Conservation (phyloP, 2,797 vertebrate genomes). For the Thunnus albacares region DNA sequence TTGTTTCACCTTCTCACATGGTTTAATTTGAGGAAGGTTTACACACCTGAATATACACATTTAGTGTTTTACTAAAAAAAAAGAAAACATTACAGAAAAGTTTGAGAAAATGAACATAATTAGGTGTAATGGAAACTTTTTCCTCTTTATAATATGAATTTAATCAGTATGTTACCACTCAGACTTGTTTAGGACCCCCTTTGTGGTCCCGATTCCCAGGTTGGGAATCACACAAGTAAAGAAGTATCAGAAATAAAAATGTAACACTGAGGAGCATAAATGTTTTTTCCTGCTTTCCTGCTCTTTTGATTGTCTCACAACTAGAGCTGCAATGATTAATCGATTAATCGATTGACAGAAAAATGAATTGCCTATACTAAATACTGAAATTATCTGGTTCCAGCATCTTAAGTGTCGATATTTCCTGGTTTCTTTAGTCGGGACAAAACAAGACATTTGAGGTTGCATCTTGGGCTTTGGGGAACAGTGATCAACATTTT, state of each 20-base stretch:
- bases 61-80: background rate
- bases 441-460: no score
- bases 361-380: no score
- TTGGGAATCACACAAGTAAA: background rate
- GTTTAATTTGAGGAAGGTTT: background rate
- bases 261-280: background rate
- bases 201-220: background rate
- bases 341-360: no score
- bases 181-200: background rate
- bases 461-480: no score
- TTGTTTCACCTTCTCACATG: background rate
- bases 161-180: background rate
- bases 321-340: background rate
- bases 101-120: background rate
- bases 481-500: no score
- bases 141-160: background rate
- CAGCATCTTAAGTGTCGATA: no score
- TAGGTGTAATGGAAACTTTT: background rate
- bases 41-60: background rate
- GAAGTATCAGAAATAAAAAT: background rate
- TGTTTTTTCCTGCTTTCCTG: background rate
- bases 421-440: no score
- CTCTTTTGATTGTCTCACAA: conserved; percentile 2
- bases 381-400: no score
- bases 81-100: background rate